Evolutionary conservation across 92 coral and sea anemone genomes (phyloP), one percentile per base, ranked within the genome.

Genomic region (Epizoanthus fatuus): DNA sequence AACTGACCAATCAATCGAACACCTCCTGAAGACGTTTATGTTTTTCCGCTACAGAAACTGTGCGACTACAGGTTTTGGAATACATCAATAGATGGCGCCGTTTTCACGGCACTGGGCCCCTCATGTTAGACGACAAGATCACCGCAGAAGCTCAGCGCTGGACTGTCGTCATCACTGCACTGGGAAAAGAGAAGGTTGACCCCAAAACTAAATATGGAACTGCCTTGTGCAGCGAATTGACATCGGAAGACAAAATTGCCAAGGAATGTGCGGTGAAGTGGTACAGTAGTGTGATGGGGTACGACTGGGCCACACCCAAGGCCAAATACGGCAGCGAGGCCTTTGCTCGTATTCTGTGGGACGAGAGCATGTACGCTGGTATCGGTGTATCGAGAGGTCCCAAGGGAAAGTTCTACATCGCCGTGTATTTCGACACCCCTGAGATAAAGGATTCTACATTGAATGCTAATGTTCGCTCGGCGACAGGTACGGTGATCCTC

Each of bases 41-140:
- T 7, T 69, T 71, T 11, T 49, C 5, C 29, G 5, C 78, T 90
- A 35, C 84, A 94, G 98, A 81, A 39, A 66, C 72, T 17, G 79
- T 95, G 78, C 72, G 84, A 57, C 52, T 84, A 59, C 86, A 89
- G 45, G 68, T 95, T n/a, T 42, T 86, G 67, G 94, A 81, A 22
- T 95, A 87, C 63, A 90, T 92, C 67, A 95, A 95, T 86, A 64
- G 83, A 78, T 80, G 74, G 58, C 91, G 98, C 47, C 83, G 93
- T 13, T 84, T 88, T 8, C 96, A 92, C 58, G 98, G 94, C 47
- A 92, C 98, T 9, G 88, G 93, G 4, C 98, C 98, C 0, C 69
- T 95, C 22, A 63, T 85, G 52, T 56, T 72, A n/a, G 86, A 93
- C 42, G 68, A 58, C 20, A 60, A 80, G 13, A 44, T 95, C 68